Evolutionary conservation across 2,113 vertebrate species (phyloP).

Genomic region (Progne subis): DNA sequence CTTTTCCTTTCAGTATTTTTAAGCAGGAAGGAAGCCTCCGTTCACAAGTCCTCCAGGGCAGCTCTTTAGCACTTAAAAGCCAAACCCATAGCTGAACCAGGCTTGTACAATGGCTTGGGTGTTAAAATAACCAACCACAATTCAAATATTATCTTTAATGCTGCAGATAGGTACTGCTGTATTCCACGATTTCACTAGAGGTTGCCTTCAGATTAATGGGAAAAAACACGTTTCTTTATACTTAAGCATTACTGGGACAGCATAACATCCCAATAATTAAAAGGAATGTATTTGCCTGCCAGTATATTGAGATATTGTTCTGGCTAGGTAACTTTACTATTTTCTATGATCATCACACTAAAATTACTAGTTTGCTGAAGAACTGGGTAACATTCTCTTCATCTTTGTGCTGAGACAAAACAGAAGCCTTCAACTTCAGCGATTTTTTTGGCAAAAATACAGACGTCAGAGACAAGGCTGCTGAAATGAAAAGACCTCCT

Average conservation of each 20-base stretch:
- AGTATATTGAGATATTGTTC: background rate
- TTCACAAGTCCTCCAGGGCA: background rate
- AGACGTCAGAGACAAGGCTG: background rate
- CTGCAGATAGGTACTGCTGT: background rate
- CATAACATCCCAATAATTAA: background rate
- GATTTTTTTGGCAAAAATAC: background rate
- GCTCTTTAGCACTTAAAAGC: background rate
- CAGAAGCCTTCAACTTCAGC: background rate
- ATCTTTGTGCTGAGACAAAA: background rate
- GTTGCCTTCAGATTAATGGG: background rate
- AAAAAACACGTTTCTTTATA: background rate
- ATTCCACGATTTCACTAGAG: background rate
- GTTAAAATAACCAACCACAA: background rate
- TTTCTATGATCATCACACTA: background rate
- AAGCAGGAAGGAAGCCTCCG: slow-evolving; percentile 2
- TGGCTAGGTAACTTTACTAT: background rate
- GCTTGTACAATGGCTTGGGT: background rate
- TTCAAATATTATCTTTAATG: background rate
- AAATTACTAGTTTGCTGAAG: background rate
- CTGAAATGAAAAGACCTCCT: background rate
- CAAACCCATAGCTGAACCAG: background rate
- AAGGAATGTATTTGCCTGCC: background rate
- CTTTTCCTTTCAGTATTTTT: slow-evolving; percentile 2
- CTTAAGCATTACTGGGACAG: background rate
- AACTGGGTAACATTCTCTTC: background rate